Evolutionary conservation across 2,888 invertebrate species (phyloP), one percentile per base, ranked within the genome.

Genomic region (Philereme vetulata): DNA sequence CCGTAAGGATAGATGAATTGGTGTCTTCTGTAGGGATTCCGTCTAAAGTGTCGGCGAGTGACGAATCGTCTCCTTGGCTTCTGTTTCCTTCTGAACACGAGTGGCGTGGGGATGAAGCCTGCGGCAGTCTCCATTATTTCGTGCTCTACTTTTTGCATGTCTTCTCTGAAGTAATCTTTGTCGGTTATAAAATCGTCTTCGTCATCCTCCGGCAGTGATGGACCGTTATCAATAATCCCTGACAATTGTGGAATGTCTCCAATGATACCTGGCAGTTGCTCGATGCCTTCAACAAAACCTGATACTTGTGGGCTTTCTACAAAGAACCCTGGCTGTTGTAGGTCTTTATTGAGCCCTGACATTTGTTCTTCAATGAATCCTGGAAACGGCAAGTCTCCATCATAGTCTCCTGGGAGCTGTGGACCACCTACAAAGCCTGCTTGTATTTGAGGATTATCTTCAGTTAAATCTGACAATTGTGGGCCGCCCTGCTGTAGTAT

Each of bases 111-210:
- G 1, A 80, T 76, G 48, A 88, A 90, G 5, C 90, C 88, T 8
- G 83, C 86, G 0, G 89, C 90, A 0, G 88, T 83, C 10, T 86
- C 85, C 88, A 91, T 88, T 38, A 88, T 84, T 76, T 90, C 90
- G 52, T 81, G 80, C 51, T 84, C 74, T 56, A 85, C 71, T 48
- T 74, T 81, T 40, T 76, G 57, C 11, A 82, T 56, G n/a, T 76
- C 77, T 61, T 78, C 77, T 46, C 75, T 67, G 34, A 78, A 74
- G 42, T 74, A 69, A 53, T 79, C 66, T 44, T 73, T 58, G 47
- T 67, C 65, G 34, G 72, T 60, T 36, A 70, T 52, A 11, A 65
- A 68, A 38, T 47, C 70, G 38, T 60, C 58, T 9, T 70, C 64
- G 0, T 71, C 36, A 11, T 64, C 62, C 32, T 64, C 62, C 33